Base-by-base conservation (phyloP, 1,140 invertebrate genomes). In the Pogonus chalceus region DNA sequence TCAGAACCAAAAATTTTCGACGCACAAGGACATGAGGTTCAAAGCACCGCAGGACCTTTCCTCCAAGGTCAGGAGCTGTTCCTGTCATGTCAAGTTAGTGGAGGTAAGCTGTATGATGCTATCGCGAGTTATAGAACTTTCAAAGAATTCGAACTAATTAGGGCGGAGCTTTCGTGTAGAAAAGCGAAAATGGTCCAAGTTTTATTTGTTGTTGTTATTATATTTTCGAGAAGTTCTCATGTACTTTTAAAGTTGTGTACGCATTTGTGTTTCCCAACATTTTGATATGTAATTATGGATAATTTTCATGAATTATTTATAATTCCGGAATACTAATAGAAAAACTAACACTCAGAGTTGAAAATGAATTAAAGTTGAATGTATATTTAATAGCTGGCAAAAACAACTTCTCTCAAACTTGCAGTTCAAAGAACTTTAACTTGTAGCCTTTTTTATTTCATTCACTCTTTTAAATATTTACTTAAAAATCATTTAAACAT, bases 61-160 rank as follows among this genome's bases (percentile, higher is more conserved):
- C 76, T 85, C 55, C 88, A 92, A 73, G 88, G 85, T 43, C 83
- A 85, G 61, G 81, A 85, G 63, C 74, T 92, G 4, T 79, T 83
- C 55, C 75, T 92, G 20, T 85, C 83, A 56, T 93, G 89, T 69
- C 84, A 89, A 72, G 88, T 88, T 49, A 78, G 78, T 60, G 88
- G 88, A 70, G 89, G 89, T 92, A 77, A 80, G 75, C 37, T 31
- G 26, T 10, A 43, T 9, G 18, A 43, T 18, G 37, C 18, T n/a
- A 51, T 51, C 31, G n/a, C 47, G 47, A 23, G 23, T 49, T 49
- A 23, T 24, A n/a, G 47, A 23, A 49, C 23, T 55, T 50, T 35
- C 31, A 22, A 50, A 49, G 20, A 49, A 50, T 26, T 50, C 24
- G 23, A 55, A 54, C 12, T 12, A 49, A 26, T 16, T 49, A 16